Conservation (phyloP, 2,113 vertebrate species). For the Scytalopus superciliaris region DNA sequence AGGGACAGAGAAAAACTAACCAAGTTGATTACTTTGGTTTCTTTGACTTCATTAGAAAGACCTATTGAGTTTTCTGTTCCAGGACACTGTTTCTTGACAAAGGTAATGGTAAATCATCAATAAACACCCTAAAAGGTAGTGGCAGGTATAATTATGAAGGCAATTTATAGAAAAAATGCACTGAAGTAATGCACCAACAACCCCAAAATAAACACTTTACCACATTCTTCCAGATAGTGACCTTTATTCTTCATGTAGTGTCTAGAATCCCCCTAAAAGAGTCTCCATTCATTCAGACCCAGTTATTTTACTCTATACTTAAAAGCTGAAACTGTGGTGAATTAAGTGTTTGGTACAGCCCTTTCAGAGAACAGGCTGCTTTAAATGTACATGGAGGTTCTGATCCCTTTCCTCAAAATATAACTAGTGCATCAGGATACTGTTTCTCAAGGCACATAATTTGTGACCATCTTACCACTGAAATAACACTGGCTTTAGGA, state of each 20-base stretch:
- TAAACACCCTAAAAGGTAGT: background rate
- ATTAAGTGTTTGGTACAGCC: background rate
- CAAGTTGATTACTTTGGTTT: background rate
- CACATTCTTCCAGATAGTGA: background rate
- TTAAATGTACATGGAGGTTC: background rate
- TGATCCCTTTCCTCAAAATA: background rate
- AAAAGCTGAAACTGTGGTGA: background rate
- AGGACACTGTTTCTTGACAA: background rate
- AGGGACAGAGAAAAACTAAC: background rate
- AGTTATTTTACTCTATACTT: background rate
- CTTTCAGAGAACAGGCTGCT: background rate
- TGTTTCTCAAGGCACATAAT: background rate
- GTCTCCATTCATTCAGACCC: background rate
- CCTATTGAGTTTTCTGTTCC: conserved; percentile 21
- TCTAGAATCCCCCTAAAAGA: background rate
- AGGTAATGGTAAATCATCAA: background rate
- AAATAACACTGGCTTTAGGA: background rate
- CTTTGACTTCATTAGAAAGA: background rate
- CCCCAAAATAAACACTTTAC: background rate
- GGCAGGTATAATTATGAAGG: background rate
- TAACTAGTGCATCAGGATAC: background rate
- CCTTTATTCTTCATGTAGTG: background rate
- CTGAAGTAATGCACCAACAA: background rate
- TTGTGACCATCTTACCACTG: background rate
- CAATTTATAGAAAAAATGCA: background rate